Conservation (phyloP, 2,113 vertebrate species). For the Bos indicus region DNA sequence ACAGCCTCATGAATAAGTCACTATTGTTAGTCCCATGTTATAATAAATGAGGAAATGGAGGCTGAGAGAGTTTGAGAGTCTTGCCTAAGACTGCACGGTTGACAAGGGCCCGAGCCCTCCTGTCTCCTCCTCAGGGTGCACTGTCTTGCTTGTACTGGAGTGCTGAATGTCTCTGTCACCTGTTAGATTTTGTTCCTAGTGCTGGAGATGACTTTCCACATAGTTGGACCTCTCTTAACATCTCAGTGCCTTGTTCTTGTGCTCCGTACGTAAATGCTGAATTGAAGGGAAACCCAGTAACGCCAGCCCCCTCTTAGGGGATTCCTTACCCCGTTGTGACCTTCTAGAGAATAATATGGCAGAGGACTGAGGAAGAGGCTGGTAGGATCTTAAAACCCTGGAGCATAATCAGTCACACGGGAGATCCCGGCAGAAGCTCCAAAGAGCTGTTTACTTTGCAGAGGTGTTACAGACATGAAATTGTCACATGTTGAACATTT, state of each 20-base stretch:
- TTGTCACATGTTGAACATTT: neutral
- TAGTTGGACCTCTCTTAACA: neutral
- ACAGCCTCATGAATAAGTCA: neutral
- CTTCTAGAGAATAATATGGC: neutral
- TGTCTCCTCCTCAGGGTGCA: too few relatives aligned
- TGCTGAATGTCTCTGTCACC: neutral
- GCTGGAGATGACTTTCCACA: neutral
- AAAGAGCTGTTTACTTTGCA: neutral
- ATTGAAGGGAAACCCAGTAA: neutral
- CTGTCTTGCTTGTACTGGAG: neutral
- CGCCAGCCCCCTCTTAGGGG: neutral
- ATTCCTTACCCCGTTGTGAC: rapidly evolving
- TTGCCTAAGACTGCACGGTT: neutral
- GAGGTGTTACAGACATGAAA: neutral
- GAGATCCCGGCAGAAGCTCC: neutral
- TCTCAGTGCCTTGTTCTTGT: neutral
- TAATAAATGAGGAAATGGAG: neutral
- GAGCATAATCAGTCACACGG: neutral
- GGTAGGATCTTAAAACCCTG: neutral
- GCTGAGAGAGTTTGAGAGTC: neutral
- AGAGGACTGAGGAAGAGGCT: neutral
- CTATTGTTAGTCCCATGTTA: neutral
- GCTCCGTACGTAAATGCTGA: neutral
- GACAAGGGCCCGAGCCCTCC: neutral
- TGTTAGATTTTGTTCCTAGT: neutral